These are phyloP conservation scores for Hipparchia semele DNA, from an alignment of 2,888 invertebrate species.

Conservation along the genomic window DNA sequence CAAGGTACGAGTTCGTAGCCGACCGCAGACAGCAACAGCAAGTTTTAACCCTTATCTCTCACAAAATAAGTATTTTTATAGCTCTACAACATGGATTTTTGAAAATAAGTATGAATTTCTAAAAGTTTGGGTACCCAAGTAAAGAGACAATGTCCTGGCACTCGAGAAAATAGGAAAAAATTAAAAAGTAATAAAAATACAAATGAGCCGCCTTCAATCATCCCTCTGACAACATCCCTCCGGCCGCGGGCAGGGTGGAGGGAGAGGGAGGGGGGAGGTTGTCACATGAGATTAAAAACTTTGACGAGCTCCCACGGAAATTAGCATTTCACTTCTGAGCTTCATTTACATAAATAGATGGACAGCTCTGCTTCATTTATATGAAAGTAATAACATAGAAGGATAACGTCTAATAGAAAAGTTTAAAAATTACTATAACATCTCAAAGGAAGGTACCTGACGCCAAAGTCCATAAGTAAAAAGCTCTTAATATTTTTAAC, in stretches of 20 bases:
- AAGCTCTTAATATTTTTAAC: too few species aligned
- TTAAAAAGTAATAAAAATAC: slow-evolving; percentile 82
- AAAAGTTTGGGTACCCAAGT: slow-evolving; percentile 10
- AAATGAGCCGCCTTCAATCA: slow-evolving; percentile 82
- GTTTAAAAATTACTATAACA: too few species aligned
- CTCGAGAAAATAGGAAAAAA: slow-evolving; percentile 75
- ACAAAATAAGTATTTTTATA: neutral
- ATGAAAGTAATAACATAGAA: neutral
- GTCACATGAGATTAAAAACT: slow-evolving; percentile 84
- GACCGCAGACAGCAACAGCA: too few species aligned
- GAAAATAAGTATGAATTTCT: neutral
- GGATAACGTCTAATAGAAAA: neutral
- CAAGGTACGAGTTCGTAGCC: too few species aligned
- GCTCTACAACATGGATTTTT: neutral
- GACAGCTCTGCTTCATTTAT: slow-evolving; percentile 39
- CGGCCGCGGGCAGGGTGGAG: slow-evolving; percentile 44
- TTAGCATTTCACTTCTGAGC: slow-evolving; percentile 75
- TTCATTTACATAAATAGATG: slow-evolving; percentile 76
- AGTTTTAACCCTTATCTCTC: too few species aligned
- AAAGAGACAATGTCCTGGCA: slow-evolving; percentile 47
- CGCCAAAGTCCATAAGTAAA: neutral
- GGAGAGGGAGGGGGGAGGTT: slow-evolving; percentile 54
- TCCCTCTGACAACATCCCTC: slow-evolving; percentile 68
- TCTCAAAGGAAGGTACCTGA: neutral
- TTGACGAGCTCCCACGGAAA: slow-evolving; percentile 79